These are phyloP conservation scores for Penaeus indicus DNA, from an alignment of 1,140 invertebrate genomes.

Conservation along the genomic window DNA sequence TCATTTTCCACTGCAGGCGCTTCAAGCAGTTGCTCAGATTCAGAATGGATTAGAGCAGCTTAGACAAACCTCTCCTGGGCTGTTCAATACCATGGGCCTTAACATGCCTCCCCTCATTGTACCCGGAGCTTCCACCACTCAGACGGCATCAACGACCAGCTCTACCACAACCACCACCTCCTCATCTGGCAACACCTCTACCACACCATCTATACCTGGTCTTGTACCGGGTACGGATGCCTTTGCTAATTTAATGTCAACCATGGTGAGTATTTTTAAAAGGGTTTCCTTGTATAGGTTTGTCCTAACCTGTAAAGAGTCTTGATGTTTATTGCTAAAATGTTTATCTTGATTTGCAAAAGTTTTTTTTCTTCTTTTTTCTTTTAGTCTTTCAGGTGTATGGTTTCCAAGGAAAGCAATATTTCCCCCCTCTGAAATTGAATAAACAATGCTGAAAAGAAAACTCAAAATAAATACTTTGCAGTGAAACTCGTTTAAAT, in stretches of 20 bases:
- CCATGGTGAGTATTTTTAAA: conserved; percentile 54
- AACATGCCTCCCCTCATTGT: conserved; percentile 61
- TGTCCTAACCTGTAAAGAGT: too few species aligned
- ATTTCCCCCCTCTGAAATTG: too few species aligned
- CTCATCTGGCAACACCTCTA: conserved; percentile 50
- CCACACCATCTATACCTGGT: conserved; percentile 64
- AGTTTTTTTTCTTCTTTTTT: too few species aligned
- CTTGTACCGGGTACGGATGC: conserved; percentile 64
- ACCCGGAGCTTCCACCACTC: conserved; percentile 45
- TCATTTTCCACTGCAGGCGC: conserved; percentile 69
- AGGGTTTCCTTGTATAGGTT: too few species aligned
- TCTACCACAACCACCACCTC: conserved; percentile 67
- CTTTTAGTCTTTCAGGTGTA: too few species aligned
- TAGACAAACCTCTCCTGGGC: conserved; percentile 86
- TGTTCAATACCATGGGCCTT: conserved; percentile 71
- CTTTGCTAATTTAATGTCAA: conserved; percentile 65
- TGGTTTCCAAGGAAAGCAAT: too few species aligned
- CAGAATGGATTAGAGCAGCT: conserved; percentile 95
- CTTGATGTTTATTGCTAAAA: too few species aligned
- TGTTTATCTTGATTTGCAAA: too few species aligned
- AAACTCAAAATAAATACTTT: conserved; percentile 28
- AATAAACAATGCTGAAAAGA: background rate
- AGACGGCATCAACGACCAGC: conserved; percentile 67
- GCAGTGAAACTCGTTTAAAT: background rate
- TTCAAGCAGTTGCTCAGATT: conserved; percentile 95